Evolutionary conservation across 1,140 invertebrate genomes (phyloP).

Genomic region (Chlorops oryzae): DNA sequence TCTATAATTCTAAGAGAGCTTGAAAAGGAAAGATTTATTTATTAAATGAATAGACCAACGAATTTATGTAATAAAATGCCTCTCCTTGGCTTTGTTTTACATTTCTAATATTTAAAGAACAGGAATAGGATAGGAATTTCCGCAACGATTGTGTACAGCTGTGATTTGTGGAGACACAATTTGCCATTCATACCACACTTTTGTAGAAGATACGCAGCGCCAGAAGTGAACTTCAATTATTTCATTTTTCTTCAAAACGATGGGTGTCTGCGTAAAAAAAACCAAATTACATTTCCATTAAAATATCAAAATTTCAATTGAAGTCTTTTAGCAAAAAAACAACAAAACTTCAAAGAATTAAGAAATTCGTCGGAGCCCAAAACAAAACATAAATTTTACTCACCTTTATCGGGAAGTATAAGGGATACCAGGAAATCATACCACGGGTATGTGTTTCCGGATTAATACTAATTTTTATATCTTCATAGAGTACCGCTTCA

Average conservation of each 20-base stretch:
- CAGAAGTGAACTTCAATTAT: constrained; percentile 79
- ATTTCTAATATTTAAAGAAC: no score
- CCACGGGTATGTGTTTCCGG: constrained; percentile 79
- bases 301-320: constrained; percentile 4
- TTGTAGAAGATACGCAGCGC: constrained; percentile 66
- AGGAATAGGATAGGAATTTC: constrained; percentile 59
- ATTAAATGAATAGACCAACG: no score
- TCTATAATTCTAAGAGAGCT: no score
- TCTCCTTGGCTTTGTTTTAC: no score
- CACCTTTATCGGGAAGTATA: constrained; percentile 85
- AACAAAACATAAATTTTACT: constrained; percentile 12
- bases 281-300: no score
- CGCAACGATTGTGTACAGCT: constrained; percentile 74
- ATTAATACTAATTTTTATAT: constrained; percentile 82
- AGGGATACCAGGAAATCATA: constrained; percentile 98
- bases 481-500: constrained; percentile 76
- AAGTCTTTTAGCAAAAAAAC: background rate
- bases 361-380: background rate
- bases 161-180: constrained; percentile 60
- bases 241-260: constrained; percentile 58
- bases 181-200: constrained; percentile 97
- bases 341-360: background rate
- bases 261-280: constrained; percentile 29
- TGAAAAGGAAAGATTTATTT: no score
- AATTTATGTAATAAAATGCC: no score